A percentile compares a stretch with the other conserved stretches of the same genome.
phyloP scores from a whole-genome alignment of 2,797 vertebrate species.

The Ctenosaura bakeri region DNA sequence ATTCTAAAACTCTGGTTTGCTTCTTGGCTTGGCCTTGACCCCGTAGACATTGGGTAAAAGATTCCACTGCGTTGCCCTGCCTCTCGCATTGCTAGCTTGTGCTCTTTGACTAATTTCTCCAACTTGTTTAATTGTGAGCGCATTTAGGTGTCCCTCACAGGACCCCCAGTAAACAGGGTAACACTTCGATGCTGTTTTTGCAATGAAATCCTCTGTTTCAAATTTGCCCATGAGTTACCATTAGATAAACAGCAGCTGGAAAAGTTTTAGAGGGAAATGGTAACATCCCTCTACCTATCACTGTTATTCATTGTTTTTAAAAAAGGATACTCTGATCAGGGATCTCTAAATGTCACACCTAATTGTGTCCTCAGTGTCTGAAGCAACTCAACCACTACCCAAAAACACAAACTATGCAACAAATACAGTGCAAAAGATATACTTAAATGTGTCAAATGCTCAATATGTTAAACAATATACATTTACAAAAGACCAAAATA shows the following conservation, averaged over 20 bases:
- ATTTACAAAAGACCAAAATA: not conserved
- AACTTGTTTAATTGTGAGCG: too few relatives aligned
- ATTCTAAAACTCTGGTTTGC: too few relatives aligned
- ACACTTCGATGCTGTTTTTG: not conserved
- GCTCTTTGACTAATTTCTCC: too few relatives aligned
- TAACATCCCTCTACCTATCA: not conserved
- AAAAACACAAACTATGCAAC: not conserved
- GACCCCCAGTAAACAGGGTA: too few relatives aligned
- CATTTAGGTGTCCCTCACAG: too few relatives aligned
- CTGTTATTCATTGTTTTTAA: not conserved
- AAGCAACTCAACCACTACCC: not conserved
- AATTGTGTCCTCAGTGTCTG: not conserved
- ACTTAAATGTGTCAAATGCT: not conserved
- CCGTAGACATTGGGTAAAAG: too few relatives aligned
- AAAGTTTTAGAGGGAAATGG: not conserved
- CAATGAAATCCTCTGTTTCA: too few relatives aligned
- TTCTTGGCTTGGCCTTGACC: too few relatives aligned
- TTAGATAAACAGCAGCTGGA: not conserved
- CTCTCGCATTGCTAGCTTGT: too few relatives aligned
- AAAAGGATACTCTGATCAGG: not conserved
- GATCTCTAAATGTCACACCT: not conserved
- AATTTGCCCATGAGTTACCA: not conserved
- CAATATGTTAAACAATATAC: not conserved
- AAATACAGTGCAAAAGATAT: not conserved
- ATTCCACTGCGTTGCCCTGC: too few relatives aligned